A percentile compares a stretch with the other conserved stretches of the same genome.
phyloP scores from a whole-genome alignment of 1,140 invertebrate genomes.

The Brachionus asplanchnoidis region DNA sequence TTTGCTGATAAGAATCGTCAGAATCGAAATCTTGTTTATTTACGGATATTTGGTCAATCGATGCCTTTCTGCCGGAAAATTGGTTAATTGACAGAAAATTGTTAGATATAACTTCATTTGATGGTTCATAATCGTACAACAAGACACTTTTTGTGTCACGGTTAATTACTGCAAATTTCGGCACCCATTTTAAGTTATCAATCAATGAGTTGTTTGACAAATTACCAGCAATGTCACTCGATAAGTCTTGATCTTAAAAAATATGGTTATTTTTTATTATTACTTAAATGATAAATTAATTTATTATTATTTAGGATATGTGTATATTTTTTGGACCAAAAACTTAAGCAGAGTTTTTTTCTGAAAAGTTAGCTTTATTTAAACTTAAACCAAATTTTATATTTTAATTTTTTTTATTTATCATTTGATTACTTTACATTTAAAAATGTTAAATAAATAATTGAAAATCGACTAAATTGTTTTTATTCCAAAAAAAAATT shows the following conservation, averaged over 20 bases:
- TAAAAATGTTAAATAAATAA: too few relatives aligned
- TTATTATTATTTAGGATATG: too few relatives aligned
- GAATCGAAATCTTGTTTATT: neutral
- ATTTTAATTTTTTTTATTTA: too few relatives aligned
- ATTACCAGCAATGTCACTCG: neutral
- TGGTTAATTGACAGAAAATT: neutral
- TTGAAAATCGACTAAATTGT: too few relatives aligned
- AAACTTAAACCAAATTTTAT: too few relatives aligned
- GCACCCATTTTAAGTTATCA: conserved; percentile 26
- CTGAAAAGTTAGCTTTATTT: too few relatives aligned
- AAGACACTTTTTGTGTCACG: neutral
- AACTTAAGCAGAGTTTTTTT: too few relatives aligned
- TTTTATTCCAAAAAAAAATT: too few relatives aligned
- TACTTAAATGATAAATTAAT: neutral
- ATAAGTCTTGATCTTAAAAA: conserved; percentile 19
- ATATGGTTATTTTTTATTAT: neutral
- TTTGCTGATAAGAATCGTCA: neutral
- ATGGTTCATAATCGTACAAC: neutral
- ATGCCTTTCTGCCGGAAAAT: neutral
- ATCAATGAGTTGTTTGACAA: neutral
- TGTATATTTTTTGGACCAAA: neutral
- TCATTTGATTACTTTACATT: too few relatives aligned
- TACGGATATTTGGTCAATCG: neutral
- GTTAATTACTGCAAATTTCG: neutral
- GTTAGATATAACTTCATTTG: neutral